phyloP scores from a whole-genome alignment of 2,113 vertebrate species.

The Psilopogon haemacephalus region DNA sequence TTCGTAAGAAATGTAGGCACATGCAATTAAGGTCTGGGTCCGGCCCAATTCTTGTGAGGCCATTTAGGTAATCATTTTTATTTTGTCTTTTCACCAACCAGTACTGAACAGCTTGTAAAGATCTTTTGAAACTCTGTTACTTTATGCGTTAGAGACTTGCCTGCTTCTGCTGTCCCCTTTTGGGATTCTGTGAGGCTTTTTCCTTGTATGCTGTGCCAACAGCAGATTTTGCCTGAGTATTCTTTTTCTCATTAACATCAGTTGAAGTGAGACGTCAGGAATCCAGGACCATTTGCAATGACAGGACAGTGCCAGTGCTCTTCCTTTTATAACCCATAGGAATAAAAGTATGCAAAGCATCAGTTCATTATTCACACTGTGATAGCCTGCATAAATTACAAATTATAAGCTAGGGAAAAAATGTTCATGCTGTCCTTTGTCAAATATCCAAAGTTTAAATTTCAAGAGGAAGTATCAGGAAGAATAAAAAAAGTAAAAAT shows the following conservation, averaged over 20 bases:
- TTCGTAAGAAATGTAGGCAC: neutral
- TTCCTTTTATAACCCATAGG: slow-evolving; percentile 58
- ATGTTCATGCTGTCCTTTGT: neutral
- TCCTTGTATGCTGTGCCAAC: slow-evolving; percentile 57
- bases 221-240: slow-evolving; percentile 52
- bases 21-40: neutral
- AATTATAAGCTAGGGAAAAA: neutral
- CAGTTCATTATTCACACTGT: slow-evolving; percentile 57
- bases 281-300: slow-evolving; percentile 59
- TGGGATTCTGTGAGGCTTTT: slow-evolving; percentile 54
- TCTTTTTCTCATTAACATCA: slow-evolving; percentile 65
- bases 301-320: slow-evolving; percentile 58
- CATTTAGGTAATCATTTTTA: slow-evolving; percentile 1
- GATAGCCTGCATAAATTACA: slow-evolving; percentile 50
- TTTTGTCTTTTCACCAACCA: slow-evolving; percentile 14
- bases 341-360: slow-evolving; percentile 58
- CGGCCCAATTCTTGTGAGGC: neutral
- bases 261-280: slow-evolving; percentile 64
- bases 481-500: neutral
- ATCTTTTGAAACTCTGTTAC: slow-evolving; percentile 57
- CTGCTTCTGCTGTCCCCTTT: slow-evolving; percentile 24
- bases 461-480: neutral
- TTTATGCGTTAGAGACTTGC: slow-evolving; percentile 50
- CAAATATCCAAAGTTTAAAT: neutral
- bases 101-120: slow-evolving; percentile 54